These are phyloP conservation scores for Cairina moschata DNA, from an alignment of 2,113 vertebrate species.

Conservation along the genomic window DNA sequence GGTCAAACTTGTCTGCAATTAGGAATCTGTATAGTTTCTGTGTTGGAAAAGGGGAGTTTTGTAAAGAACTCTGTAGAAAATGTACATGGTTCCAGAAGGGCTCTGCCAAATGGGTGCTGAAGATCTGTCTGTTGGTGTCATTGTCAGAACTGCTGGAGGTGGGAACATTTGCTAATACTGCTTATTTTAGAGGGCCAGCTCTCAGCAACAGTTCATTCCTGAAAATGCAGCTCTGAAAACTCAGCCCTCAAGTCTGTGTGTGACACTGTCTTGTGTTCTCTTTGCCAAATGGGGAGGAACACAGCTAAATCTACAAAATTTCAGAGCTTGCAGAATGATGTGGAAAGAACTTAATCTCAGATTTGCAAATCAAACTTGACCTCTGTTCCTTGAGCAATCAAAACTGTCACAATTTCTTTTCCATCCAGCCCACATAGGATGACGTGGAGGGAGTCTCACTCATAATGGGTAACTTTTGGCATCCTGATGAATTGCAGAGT, in stretches of 20 bases:
- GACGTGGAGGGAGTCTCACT: neutral
- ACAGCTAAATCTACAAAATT: neutral
- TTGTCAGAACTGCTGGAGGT: slow-evolving; percentile 33
- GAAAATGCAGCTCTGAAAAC: neutral
- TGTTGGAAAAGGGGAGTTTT: neutral
- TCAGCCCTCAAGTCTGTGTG: neutral
- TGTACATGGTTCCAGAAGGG: neutral
- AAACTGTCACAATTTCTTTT: neutral
- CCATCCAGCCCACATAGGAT: neutral
- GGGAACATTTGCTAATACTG: slow-evolving; percentile 31
- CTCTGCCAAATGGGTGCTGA: slow-evolving; percentile 31
- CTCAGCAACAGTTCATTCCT: neutral
- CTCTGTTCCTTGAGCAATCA: neutral
- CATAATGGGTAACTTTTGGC: neutral
- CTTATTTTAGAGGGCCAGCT: slow-evolving; percentile 34
- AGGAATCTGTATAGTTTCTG: neutral
- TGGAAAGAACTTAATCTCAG: neutral
- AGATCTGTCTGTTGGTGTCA: slow-evolving; percentile 35
- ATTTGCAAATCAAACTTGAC: neutral
- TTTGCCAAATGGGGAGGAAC: neutral
- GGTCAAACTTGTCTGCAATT: slow-evolving; percentile 31
- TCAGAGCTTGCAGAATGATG: neutral
- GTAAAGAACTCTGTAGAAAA: neutral
- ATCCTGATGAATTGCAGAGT: neutral
- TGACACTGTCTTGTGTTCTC: neutral